Evolutionary conservation across 2,797 vertebrate species (phyloP).

Genomic region (Arrhamphus sclerolepis): DNA sequence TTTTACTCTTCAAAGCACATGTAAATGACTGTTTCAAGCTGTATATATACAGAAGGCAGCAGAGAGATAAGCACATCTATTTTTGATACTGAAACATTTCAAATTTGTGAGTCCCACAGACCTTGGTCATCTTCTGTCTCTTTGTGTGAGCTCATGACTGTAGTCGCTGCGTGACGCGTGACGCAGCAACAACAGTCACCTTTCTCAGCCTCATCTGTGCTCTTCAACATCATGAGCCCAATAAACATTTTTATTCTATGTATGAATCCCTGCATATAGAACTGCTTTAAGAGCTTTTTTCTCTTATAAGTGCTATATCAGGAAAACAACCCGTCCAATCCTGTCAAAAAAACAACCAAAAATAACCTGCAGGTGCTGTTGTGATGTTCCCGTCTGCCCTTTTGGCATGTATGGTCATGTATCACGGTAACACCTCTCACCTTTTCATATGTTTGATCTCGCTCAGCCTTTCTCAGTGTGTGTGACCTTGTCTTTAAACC

Average conservation of each 20-base stretch:
- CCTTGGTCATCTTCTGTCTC: too few relatives aligned
- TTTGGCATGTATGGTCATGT: conserved; percentile 18
- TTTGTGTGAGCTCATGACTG: too few relatives aligned
- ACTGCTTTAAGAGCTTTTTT: not conserved
- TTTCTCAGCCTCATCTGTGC: too few relatives aligned
- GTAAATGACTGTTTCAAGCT: too few relatives aligned
- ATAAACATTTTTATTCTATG: not conserved
- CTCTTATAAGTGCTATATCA: not conserved
- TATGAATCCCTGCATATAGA: not conserved
- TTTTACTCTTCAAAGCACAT: too few relatives aligned
- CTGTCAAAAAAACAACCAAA: conserved; percentile 13
- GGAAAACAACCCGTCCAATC: not conserved
- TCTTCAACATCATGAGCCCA: not conserved
- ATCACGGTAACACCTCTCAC: conserved; percentile 34
- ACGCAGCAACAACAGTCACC: too few relatives aligned
- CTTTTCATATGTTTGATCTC: conserved; percentile 4
- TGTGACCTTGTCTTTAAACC: conserved; percentile 53
- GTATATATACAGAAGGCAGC: too few relatives aligned
- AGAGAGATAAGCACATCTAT: too few relatives aligned
- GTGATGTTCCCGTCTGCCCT: conserved; percentile 19
- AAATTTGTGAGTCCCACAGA: too few relatives aligned
- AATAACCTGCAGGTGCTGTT: not conserved
- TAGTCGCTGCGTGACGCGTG: too few relatives aligned
- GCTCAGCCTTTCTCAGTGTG: conserved; percentile 9
- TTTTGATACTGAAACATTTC: too few relatives aligned